Evolutionary conservation across 2,888 invertebrate species (phyloP), one percentile per base, ranked within the genome.

Genomic region (Drosophila borealis): DNA sequence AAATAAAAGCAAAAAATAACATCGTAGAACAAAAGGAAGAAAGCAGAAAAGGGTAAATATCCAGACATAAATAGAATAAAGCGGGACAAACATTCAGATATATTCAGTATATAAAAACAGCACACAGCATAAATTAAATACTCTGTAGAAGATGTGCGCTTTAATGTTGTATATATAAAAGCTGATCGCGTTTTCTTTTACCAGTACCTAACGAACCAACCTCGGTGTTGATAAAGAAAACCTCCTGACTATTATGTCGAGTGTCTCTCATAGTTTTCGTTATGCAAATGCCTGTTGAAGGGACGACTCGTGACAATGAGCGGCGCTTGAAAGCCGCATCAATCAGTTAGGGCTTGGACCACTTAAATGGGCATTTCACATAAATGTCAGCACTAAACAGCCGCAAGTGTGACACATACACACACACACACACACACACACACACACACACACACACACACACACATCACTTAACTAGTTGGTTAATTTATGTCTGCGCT

Each of bases 301-400:
- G 19, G 46, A 25, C 37, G 33, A 50, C 19, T 55, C 36, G 48
- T 19, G 56, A 41, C 37, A 65, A 54, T 49, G 50, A 14, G 21
- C 14, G 37, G 13, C 49, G 59, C 29, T 63, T 57, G 46, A 62
- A 55, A 63, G 65, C 51, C 65, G 61, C 88, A 88, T 88, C 85
- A 75, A 88, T 82, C 85, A 78, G 65, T 17, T 53, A 41, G 65
- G 39, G 46, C 46, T 72, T 59, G 57, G 48, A 57, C 72, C 75
- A 73, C 74, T 88, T 74, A 70, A 82, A 70, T 79, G 74, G 70
- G 49, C 71, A 70, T 85, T 77, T 77, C 77, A 55, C 83, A 88
- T 85, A 82, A 85, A 77, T 82, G 88, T 82, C 82, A 85, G 80
- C 83, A 82, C 80, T 70, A 86, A 85, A 82, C 72, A 79, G 68